Conservation (phyloP, 2,797 vertebrate genomes). For the Chaunax sp. region DNA sequence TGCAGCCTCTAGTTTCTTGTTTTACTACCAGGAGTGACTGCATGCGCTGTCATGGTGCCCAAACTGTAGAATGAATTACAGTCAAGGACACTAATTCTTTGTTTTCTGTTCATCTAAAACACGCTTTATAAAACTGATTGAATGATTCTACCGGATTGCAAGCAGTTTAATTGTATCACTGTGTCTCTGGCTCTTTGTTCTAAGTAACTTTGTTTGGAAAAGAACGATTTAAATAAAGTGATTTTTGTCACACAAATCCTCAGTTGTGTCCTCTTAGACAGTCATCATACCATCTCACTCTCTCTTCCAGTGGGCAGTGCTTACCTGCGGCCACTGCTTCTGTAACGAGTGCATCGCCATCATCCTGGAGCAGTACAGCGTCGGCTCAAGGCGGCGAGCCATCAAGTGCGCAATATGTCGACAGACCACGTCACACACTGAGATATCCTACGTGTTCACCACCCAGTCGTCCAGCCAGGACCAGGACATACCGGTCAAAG, state of each 20-base stretch:
- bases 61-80: neutral
- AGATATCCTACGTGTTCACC: constrained; percentile 98
- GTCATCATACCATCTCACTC: too few species aligned
- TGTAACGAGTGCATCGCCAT: constrained; percentile 97
- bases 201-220: too few species aligned
- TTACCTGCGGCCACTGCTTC: constrained; percentile 98
- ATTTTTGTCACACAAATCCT: neutral
- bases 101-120: too few species aligned
- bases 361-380: constrained; percentile 97
- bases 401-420: constrained; percentile 98
- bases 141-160: too few species aligned
- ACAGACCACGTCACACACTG: constrained; percentile 94
- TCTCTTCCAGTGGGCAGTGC: constrained; percentile 91
- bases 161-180: too few species aligned
- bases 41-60: neutral
- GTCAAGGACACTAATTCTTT: too few species aligned
- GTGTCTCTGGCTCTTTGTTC: too few species aligned
- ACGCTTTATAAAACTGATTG: too few species aligned
- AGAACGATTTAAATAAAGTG: neutral
- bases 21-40: neutral
- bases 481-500: constrained; percentile 96
- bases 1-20: neutral
- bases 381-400: constrained; percentile 90
- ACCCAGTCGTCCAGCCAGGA: constrained; percentile 89
- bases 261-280: too few species aligned